Conservation (phyloP, 2,888 invertebrate species). For the Xiphydria camelus region DNA sequence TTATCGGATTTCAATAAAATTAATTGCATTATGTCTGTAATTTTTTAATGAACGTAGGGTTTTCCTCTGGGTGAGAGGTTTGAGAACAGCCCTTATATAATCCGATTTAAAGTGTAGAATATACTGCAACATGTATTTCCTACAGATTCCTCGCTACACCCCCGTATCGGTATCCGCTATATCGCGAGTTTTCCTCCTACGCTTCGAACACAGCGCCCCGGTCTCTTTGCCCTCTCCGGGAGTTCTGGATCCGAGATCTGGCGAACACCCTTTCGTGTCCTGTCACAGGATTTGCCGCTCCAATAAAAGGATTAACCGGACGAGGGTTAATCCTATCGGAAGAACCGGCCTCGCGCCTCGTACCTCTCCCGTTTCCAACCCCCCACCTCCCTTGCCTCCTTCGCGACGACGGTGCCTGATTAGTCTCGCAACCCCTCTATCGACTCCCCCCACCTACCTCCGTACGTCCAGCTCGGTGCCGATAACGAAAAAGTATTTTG, state of each 20-base stretch:
- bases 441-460: conserved; percentile 6
- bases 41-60: too few relatives aligned
- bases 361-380: conserved; percentile 22
- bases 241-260: conserved; percentile 8
- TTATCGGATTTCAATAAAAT: too few relatives aligned
- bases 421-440: conserved; percentile 23
- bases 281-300: conserved; percentile 50
- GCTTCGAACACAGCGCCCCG: too few relatives aligned
- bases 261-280: conserved; percentile 45
- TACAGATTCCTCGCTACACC: too few relatives aligned
- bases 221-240: neutral
- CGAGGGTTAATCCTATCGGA: conserved; percentile 56
- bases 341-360: conserved; percentile 45
- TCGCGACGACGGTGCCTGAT: conserved; percentile 19
- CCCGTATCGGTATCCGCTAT: too few relatives aligned
- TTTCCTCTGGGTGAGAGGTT: too few relatives aligned
- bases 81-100: too few relatives aligned
- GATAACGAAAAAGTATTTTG: conserved; percentile 39
- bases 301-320: conserved; percentile 57
- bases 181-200: too few relatives aligned
- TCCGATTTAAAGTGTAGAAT: too few relatives aligned
- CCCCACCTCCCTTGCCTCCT: neutral
- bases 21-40: too few relatives aligned
- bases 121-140: too few relatives aligned
- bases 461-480: conserved; percentile 14